phyloP scores from a whole-genome alignment of 2,113 vertebrate genomes.

The Balaeniceps rex region DNA sequence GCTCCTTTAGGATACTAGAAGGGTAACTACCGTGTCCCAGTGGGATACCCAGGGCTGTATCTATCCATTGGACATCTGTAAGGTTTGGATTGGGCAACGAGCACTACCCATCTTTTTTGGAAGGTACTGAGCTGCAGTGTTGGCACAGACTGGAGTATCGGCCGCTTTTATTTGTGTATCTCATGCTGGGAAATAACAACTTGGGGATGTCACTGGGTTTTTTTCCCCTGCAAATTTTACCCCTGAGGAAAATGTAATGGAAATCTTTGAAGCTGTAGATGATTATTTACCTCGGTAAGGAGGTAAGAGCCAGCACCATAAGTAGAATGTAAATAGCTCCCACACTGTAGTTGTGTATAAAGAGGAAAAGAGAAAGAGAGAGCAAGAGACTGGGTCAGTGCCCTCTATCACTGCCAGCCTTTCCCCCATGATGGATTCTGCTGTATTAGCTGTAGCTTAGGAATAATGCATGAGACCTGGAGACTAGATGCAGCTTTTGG shows the following conservation, averaged over 20 bases:
- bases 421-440: neutral
- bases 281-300: neutral
- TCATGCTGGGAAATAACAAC: neutral
- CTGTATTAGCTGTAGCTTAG: neutral
- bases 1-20: neutral
- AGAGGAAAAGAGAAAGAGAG: neutral
- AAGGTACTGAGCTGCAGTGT: neutral
- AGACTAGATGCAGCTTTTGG: neutral
- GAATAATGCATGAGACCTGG: neutral
- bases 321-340: neutral
- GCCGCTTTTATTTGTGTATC: neutral
- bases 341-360: neutral
- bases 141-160: neutral
- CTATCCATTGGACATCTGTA: neutral
- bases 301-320: neutral
- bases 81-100: neutral
- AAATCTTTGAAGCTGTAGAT: neutral
- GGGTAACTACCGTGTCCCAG: no score
- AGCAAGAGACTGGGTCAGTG: neutral
- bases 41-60: neutral
- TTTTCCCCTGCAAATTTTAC: neutral
- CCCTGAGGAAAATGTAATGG: neutral
- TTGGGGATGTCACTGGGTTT: neutral
- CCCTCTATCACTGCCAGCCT: neutral
- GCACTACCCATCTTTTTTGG: neutral